Conservation (phyloP, 1,140 invertebrate species). For the Saccostrea cuccullata region DNA sequence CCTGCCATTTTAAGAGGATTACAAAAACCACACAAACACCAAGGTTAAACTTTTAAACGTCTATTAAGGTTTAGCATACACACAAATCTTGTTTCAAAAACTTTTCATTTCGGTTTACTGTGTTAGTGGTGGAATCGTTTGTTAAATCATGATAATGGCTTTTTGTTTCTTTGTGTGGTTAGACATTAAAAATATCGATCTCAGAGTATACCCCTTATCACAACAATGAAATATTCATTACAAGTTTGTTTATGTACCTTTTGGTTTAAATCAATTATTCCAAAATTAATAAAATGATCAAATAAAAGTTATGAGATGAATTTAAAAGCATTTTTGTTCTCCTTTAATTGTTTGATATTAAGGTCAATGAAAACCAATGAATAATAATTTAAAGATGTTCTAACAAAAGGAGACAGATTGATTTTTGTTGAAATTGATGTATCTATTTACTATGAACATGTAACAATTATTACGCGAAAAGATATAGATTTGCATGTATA, state of each 20-base stretch:
- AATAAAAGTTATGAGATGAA: not conserved
- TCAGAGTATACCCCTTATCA: not conserved
- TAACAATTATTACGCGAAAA: too few species aligned
- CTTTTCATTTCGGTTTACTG: not conserved
- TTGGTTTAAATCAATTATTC: not conserved
- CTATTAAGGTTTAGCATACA: not conserved
- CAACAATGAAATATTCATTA: not conserved
- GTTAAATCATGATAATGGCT: not conserved
- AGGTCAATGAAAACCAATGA: too few species aligned
- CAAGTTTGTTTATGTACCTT: not conserved
- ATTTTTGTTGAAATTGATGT: too few species aligned
- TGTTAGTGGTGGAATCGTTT: not conserved
- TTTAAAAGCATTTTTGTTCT: too few species aligned
- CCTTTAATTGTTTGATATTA: too few species aligned
- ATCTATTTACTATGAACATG: too few species aligned
- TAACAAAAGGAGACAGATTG: too few species aligned
- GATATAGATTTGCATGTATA: too few species aligned
- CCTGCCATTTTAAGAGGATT: not conserved
- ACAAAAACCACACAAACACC: not conserved
- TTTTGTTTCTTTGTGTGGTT: not conserved
- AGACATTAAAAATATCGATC: constrained; percentile 2
- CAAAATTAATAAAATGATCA: not conserved
- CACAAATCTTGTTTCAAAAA: not conserved
- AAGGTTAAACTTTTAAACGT: not conserved
- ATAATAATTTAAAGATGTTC: too few species aligned